These are phyloP conservation scores for Enteromius unitaeniatus DNA, from an alignment of 2,797 vertebrate species.

Conservation along the genomic window DNA sequence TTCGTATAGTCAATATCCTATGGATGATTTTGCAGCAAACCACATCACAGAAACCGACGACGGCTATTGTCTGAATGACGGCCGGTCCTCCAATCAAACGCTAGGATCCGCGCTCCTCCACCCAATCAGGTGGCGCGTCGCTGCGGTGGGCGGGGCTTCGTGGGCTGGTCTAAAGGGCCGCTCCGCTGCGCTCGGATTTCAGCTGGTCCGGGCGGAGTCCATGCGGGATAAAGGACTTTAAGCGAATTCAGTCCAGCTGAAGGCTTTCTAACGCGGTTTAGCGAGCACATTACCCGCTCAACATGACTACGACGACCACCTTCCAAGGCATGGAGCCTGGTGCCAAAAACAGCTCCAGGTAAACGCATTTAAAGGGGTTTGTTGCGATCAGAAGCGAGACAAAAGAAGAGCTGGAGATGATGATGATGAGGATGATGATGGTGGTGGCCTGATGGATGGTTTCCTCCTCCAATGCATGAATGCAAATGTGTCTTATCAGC, in stretches of 20 bases:
- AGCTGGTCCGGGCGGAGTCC: constrained; percentile 81
- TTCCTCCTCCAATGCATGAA: constrained; percentile 25
- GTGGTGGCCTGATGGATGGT: constrained; percentile 45
- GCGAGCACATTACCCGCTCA: constrained; percentile 55
- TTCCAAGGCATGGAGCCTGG: constrained; percentile 80
- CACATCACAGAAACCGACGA: not conserved
- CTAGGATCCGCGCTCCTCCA: not conserved
- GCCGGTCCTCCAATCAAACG: constrained; percentile 65
- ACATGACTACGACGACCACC: constrained; percentile 84
- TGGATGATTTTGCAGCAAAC: constrained; percentile 33
- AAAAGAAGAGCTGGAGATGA: constrained; percentile 76
- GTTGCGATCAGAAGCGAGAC: constrained; percentile 68
- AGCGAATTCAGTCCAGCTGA: constrained; percentile 51
- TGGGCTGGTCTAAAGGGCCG: constrained; percentile 70
- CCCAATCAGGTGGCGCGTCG: constrained; percentile 70
- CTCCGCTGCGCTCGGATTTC: constrained; percentile 64
- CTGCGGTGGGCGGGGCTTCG: constrained; percentile 65
- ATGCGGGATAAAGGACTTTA: constrained; percentile 62
- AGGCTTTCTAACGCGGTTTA: constrained; percentile 41
- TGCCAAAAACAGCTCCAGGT: constrained; percentile 84
- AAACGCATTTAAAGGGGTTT: constrained; percentile 57
- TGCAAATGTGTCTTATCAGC: not conserved
- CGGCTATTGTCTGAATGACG: constrained; percentile 56
- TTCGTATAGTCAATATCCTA: not conserved
- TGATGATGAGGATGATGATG: constrained; percentile 53